These are phyloP conservation scores for Thaleichthys pacificus DNA, from an alignment of 2,797 vertebrate genomes.

Conservation along the genomic window DNA sequence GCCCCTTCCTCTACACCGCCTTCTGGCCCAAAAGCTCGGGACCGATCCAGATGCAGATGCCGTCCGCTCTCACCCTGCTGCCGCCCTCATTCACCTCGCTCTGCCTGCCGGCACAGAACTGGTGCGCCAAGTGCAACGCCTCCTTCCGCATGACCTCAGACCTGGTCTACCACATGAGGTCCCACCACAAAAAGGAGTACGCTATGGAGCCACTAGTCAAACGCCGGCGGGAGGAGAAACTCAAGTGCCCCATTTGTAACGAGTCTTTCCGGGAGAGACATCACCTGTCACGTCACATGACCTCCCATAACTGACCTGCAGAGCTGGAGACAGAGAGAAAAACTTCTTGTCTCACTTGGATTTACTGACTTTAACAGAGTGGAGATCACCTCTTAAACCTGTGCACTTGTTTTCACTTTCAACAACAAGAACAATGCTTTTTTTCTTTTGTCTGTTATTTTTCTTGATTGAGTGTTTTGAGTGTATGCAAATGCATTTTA, in stretches of 20 bases:
- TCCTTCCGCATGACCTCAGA: conserved; percentile 99
- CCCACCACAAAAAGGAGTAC: conserved; percentile 97
- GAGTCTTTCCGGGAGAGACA: conserved; percentile 96
- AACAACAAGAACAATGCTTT: conserved; percentile 44
- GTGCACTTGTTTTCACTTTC: conserved; percentile 85
- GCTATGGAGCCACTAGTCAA: conserved; percentile 94
- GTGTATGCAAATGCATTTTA: conserved; percentile 92
- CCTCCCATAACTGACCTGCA: conserved; percentile 88
- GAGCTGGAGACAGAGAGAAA: conserved; percentile 24
- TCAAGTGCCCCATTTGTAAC: conserved; percentile 97
- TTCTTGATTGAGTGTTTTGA: conserved; percentile 71
- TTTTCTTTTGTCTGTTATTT: conserved; percentile 60
- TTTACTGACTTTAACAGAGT: conserved; percentile 30
- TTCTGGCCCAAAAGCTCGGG: conserved; percentile 94
- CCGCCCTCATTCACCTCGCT: conserved; percentile 96
- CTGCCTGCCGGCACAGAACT: conserved; percentile 96
- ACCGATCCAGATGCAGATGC: conserved; percentile 90
- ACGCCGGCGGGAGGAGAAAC: conserved; percentile 93
- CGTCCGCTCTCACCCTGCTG: conserved; percentile 90
- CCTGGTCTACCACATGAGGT: conserved; percentile 98
- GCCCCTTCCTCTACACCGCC: conserved; percentile 90
- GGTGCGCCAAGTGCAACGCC: conserved; percentile 98
- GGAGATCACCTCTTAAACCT: conserved; percentile 44
- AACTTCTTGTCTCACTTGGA: conserved; percentile 40
- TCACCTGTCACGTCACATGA: conserved; percentile 98